These are phyloP conservation scores for Ibidorhyncha struthersii DNA, from an alignment of 2,113 vertebrate genomes.

Conservation along the genomic window DNA sequence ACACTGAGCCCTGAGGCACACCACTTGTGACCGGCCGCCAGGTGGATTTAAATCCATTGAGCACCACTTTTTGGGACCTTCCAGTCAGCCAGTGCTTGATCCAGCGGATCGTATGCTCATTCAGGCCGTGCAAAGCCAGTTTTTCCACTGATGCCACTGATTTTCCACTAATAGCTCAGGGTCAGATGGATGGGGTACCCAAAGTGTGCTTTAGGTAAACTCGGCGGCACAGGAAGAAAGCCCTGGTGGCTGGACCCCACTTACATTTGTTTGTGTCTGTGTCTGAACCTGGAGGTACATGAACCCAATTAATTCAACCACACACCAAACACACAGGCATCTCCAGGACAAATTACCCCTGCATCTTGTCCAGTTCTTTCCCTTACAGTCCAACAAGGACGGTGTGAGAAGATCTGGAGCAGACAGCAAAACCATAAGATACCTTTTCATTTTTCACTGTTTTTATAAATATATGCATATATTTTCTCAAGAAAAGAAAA, in stretches of 20 bases:
- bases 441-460: background rate
- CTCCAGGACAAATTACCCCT: background rate
- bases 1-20: too few species aligned
- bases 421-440: background rate
- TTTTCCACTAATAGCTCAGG: too few species aligned
- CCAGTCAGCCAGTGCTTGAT: too few species aligned
- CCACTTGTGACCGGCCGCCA: too few species aligned
- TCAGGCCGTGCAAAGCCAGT: too few species aligned
- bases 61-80: too few species aligned
- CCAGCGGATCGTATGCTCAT: too few species aligned
- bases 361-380: background rate
- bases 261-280: background rate
- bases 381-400: background rate
- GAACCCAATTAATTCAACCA: background rate
- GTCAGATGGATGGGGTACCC: background rate
- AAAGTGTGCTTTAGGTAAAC: background rate
- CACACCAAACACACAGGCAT: background rate
- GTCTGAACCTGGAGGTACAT: background rate
- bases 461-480: background rate
- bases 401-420: background rate
- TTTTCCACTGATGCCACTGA: too few species aligned
- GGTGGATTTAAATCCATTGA: too few species aligned
- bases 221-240: background rate
- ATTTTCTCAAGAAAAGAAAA: background rate
- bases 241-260: background rate